A percentile compares a stretch with the other conserved stretches of the same genome.
These are phyloP conservation scores for Thomomys bottae DNA, from an alignment of 2,113 vertebrate species.

Conservation along the genomic window DNA sequence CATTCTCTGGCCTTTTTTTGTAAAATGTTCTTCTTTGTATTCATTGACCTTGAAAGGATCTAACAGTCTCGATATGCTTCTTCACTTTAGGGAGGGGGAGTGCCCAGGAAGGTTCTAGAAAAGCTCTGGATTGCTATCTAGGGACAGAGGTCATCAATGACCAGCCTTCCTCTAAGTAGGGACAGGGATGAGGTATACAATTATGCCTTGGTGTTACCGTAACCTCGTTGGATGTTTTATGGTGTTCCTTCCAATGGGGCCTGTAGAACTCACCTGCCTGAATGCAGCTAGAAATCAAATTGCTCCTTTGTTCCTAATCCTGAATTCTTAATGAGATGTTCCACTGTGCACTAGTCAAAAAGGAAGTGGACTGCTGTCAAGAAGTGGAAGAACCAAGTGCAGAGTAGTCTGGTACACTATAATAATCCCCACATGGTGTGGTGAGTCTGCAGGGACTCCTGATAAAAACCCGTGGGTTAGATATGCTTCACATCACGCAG, in stretches of 20 bases:
- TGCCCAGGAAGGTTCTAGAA: not conserved
- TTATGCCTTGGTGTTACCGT: not conserved
- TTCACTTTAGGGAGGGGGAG: not conserved
- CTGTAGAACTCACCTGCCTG: not conserved
- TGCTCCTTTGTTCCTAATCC: not conserved
- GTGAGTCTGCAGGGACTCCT: not conserved
- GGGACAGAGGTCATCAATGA: not conserved
- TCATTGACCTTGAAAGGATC: not conserved
- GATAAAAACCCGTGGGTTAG: not conserved
- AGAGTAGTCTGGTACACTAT: not conserved
- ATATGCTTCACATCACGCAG: not conserved
- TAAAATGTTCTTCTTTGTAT: slow-evolving; percentile 50
- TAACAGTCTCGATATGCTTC: not conserved
- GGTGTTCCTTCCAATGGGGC: not conserved
- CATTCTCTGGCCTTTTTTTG: slow-evolving; percentile 22
- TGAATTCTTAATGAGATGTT: not conserved
- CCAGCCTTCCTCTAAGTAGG: not conserved
- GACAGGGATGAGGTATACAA: accelerated
- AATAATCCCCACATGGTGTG: not conserved
- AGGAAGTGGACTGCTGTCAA: not conserved
- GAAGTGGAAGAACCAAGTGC: not conserved
- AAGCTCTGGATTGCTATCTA: not conserved
- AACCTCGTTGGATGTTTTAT: accelerated
- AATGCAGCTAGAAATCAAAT: not conserved
- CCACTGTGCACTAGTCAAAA: not conserved